Evolutionary conservation across 2,797 vertebrate genomes (phyloP).

Genomic region (Mionectes olivaceus): DNA sequence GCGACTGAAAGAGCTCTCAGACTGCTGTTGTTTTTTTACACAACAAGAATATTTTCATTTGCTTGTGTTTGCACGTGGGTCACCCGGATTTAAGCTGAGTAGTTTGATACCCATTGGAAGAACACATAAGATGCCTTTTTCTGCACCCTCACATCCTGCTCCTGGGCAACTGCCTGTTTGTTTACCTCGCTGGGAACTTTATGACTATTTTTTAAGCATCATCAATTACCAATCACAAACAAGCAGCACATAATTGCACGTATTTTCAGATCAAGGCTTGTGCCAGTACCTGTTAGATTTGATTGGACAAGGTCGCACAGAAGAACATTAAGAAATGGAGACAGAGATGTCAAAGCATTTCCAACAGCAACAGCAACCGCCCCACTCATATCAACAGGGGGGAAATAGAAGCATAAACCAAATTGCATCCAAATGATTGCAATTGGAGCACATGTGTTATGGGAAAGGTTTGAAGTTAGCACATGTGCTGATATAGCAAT

Average conservation of each 20-base stretch:
- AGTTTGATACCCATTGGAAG: not conserved
- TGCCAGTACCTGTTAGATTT: slow-evolving; percentile 59
- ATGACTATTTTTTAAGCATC: slow-evolving; percentile 5
- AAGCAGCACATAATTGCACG: not conserved
- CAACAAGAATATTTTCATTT: not conserved
- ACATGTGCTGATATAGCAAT: slow-evolving; percentile 68
- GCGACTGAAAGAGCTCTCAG: not conserved
- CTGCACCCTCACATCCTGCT: not conserved
- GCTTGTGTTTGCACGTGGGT: not conserved
- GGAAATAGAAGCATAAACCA: slow-evolving; percentile 62
- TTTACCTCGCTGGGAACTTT: not conserved
- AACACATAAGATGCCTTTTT: not conserved
- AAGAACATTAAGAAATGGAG: slow-evolving; percentile 38
- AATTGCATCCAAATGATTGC: slow-evolving; percentile 61
- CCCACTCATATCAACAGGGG: slow-evolving; percentile 30
- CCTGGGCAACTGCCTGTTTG: not conserved
- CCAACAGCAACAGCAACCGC: not conserved
- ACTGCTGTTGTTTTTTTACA: not conserved
- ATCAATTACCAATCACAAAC: not conserved
- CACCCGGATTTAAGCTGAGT: not conserved
- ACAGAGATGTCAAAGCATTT: slow-evolving; percentile 64
- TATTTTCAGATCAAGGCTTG: slow-evolving; percentile 18
- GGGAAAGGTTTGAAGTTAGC: slow-evolving; percentile 62
- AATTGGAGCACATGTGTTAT: slow-evolving; percentile 50
- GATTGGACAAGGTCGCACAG: slow-evolving; percentile 38